Evolutionary conservation across 1,140 invertebrate genomes (phyloP).

Genomic region (Drosophila mauritiana): DNA sequence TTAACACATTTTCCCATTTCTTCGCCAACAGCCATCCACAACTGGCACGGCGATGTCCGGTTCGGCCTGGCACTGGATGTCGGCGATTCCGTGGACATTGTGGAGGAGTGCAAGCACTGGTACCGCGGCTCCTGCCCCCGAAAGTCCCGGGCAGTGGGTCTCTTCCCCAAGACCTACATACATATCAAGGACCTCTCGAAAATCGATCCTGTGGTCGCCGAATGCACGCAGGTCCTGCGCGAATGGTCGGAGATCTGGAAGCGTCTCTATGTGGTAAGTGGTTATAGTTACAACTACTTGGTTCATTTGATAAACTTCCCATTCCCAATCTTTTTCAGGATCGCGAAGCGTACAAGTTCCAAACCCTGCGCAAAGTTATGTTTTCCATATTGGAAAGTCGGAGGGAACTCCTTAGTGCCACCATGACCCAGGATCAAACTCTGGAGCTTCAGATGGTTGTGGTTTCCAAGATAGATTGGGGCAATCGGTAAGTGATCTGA

Average conservation of each 20-base stretch:
- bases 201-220: slow-evolving; percentile 94
- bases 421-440: slow-evolving; percentile 95
- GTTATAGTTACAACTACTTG: not conserved
- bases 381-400: slow-evolving; percentile 93
- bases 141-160: slow-evolving; percentile 92
- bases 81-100: slow-evolving; percentile 95
- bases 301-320: not conserved
- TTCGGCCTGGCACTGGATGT: slow-evolving; percentile 93
- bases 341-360: slow-evolving; percentile 92
- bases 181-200: slow-evolving; percentile 90
- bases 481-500: slow-evolving; percentile 92
- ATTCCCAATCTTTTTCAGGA: slow-evolving; percentile 86
- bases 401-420: slow-evolving; percentile 92
- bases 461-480: slow-evolving; percentile 97
- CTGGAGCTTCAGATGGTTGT: slow-evolving; percentile 93
- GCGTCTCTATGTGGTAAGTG: slow-evolving; percentile 92
- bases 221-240: slow-evolving; percentile 94
- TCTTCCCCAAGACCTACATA: slow-evolving; percentile 92
- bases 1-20: slow-evolving; percentile 1
- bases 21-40: slow-evolving; percentile 91
- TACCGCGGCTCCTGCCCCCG: slow-evolving; percentile 92
- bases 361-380: slow-evolving; percentile 94
- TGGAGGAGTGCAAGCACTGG: slow-evolving; percentile 95
- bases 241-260: slow-evolving; percentile 98
- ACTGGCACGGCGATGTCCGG: slow-evolving; percentile 93